Evolutionary conservation across 2,113 vertebrate species (phyloP).

Genomic region (Phaethornis superciliosus): DNA sequence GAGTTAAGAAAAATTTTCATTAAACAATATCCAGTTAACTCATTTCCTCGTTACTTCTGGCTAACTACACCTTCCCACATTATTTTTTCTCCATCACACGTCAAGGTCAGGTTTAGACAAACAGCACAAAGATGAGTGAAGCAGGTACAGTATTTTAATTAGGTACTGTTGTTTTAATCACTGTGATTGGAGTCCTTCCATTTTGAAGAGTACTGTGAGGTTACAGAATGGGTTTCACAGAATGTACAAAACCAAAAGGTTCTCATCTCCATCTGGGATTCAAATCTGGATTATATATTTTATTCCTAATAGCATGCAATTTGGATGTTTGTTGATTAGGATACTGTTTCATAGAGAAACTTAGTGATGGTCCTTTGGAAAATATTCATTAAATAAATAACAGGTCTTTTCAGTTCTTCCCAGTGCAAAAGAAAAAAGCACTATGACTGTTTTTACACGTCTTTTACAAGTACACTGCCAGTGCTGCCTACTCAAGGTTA

Average conservation of each 20-base stretch:
- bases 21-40: not conserved
- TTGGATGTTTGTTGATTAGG: not conserved
- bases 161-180: slow-evolving; percentile 6
- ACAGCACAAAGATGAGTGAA: slow-evolving; percentile 24
- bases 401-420: not conserved
- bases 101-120: slow-evolving; percentile 38
- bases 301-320: not conserved
- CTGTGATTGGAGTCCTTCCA: not conserved
- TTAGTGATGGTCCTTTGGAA: not conserved
- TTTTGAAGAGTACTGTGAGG: slow-evolving; percentile 21
- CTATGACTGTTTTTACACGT: slow-evolving; percentile 8
- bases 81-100: not conserved
- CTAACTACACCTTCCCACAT: not conserved
- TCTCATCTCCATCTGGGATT: slow-evolving; percentile 22
- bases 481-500: not conserved
- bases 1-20: not conserved
- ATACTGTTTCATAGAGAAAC: not conserved
- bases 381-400: slow-evolving; percentile 8
- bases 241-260: slow-evolving; percentile 30
- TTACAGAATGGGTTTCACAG: slow-evolving; percentile 32
- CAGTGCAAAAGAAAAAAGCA: not conserved
- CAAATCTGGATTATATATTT: slow-evolving; percentile 38
- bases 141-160: slow-evolving; percentile 30
- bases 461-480: not conserved
- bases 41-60: not conserved